Percentiles rank a stretch among this genome's conserved stretches.
These are phyloP conservation scores for Tenthredo mesomela DNA, from an alignment of 2,888 invertebrate species.

Conservation along the genomic window DNA sequence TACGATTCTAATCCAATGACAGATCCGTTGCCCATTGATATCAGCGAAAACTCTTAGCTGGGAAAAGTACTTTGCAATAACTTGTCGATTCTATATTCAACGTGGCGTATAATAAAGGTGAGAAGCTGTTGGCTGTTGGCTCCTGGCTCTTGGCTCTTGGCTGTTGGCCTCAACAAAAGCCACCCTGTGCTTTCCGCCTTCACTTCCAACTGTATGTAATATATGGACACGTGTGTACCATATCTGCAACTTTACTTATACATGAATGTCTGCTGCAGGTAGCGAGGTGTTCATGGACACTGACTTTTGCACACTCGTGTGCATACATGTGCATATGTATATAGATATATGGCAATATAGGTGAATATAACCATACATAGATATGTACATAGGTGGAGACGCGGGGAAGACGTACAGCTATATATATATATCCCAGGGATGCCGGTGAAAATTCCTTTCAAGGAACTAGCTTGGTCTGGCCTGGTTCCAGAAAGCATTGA, in stretches of 20 bases:
- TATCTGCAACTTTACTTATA: not conserved
- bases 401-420: not conserved
- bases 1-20: not conserved
- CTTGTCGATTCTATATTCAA: slow-evolving; percentile 47
- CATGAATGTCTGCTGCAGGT: not conserved
- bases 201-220: not conserved
- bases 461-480: slow-evolving; percentile 34
- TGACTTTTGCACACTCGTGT: slow-evolving; percentile 3
- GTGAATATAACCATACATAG: not conserved
- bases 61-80: slow-evolving; percentile 40
- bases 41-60: not conserved
- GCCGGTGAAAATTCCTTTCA: slow-evolving; percentile 44
- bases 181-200: slow-evolving; percentile 27
- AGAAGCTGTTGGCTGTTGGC: slow-evolving; percentile 42
- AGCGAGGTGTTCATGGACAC: not conserved
- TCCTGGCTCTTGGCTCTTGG: slow-evolving; percentile 23
- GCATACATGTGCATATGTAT: not conserved
- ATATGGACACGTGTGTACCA: not conserved
- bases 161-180: slow-evolving; percentile 44
- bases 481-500: slow-evolving; percentile 47
- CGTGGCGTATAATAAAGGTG: slow-evolving; percentile 41
- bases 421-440: slow-evolving; percentile 8
- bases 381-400: not conserved
- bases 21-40: not conserved
- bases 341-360: not conserved